Base-by-base conservation (phyloP, 2,113 vertebrate species). In the Gymnorhina tibicen region DNA sequence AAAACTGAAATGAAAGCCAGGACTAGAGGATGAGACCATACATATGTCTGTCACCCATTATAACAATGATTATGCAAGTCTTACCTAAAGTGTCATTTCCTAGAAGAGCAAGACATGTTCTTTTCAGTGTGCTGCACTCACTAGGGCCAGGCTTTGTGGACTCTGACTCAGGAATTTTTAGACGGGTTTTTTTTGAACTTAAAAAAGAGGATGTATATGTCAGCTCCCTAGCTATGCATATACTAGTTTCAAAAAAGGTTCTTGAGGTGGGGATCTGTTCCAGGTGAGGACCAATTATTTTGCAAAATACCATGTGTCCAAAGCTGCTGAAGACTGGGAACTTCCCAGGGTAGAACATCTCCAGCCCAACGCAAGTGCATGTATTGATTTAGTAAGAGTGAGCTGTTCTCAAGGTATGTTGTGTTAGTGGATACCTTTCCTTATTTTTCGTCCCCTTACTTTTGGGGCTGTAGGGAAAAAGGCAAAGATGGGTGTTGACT, bases 341-440 rank as follows among this genome's bases (percentile, higher is more conserved):
- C 28, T 60, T 74, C 3, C 16, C 19, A 14, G n/a, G 11, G 26
- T 13, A 62, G 76, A 49, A 59, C 20, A 41, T 53, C 49, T 92
- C 30, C 18, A 85, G 20, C 33, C 24, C 27, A 37, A 5, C 22
- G 4, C 0, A 0, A 32, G 24, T 47, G n/a, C 39, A 9, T 28
- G 1, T 23, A 27, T 19, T 35, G 44, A 10, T 81, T 66, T 78
- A 32, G 47, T 27, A 67, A 30, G 37, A 66, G 21, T 27, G 37
- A 82, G 11, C 33, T 83, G 7, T 33, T 84, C 41, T 41, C 50
- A 37, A 39, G 41, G n/a, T 24, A 26, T 26, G 19, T 44, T 1
- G 1, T 9, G 5, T 80, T 69, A 28, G 22, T 60, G 32, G 19
- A 37, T 55, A 33, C 20, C 16, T 62, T 74, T 39, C 37, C 46